These are phyloP conservation scores for Sebastes reedi DNA, from an alignment of 2,797 vertebrate genomes.

Conservation along the genomic window DNA sequence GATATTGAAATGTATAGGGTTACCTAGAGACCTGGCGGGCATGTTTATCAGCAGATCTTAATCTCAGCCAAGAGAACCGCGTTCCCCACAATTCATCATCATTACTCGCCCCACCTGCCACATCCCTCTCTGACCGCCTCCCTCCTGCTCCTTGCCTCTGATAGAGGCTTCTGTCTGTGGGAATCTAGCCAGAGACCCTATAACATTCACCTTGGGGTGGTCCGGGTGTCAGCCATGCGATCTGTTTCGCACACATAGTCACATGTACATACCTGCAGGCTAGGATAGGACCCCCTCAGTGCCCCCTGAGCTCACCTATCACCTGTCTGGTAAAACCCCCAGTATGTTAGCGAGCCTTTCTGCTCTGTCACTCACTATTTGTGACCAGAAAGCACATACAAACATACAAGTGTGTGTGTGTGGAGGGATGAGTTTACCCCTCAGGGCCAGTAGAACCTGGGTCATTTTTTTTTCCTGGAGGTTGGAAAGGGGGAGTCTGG, in stretches of 20 bases:
- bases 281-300: slow-evolving; percentile 19
- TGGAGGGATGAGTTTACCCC: slow-evolving; percentile 38
- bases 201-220: slow-evolving; percentile 58
- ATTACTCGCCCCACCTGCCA: slow-evolving; percentile 67
- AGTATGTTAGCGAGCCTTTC: slow-evolving; percentile 53
- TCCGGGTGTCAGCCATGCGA: slow-evolving; percentile 57
- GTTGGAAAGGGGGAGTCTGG: slow-evolving; percentile 1
- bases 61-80: slow-evolving; percentile 76
- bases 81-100: slow-evolving; percentile 75
- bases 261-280: slow-evolving; percentile 68
- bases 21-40: slow-evolving; percentile 71
- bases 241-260: slow-evolving; percentile 67
- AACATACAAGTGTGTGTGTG: slow-evolving; percentile 41
- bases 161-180: slow-evolving; percentile 33
- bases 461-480: slow-evolving; percentile 8
- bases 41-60: slow-evolving; percentile 84
- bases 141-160: slow-evolving; percentile 15
- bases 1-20: slow-evolving; percentile 64
- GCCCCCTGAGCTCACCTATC: slow-evolving; percentile 45
- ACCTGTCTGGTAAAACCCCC: slow-evolving; percentile 62
- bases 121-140: slow-evolving; percentile 35
- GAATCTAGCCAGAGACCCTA: slow-evolving; percentile 24
- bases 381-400: slow-evolving; percentile 41
- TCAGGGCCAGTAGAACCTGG: slow-evolving; percentile 30
- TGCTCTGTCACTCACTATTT: slow-evolving; percentile 59